These are phyloP conservation scores for Athetis lepigone DNA, from an alignment of 2,888 invertebrate species.

Conservation along the genomic window DNA sequence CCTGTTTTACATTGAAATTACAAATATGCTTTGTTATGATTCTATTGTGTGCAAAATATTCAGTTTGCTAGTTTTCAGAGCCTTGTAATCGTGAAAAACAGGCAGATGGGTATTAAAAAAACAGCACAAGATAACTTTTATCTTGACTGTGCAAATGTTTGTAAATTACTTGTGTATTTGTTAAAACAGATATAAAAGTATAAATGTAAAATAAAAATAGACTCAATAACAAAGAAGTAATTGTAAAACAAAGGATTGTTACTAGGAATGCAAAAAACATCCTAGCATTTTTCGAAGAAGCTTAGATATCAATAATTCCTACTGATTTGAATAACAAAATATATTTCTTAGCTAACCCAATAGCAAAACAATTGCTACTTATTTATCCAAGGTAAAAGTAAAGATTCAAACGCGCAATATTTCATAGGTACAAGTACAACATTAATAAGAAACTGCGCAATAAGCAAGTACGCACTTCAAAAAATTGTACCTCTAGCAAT, in stretches of 20 bases:
- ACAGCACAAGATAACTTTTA: constrained; percentile 39
- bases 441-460: constrained; percentile 26
- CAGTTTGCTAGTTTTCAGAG: constrained; percentile 1
- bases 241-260: constrained; percentile 6
- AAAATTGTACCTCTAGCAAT: constrained; percentile 11
- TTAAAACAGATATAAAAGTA: constrained; percentile 13
- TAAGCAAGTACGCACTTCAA: background rate
- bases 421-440: constrained; percentile 3
- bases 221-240: constrained; percentile 4
- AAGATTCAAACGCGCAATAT: constrained; percentile 16
- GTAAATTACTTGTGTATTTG: background rate
- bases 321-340: background rate
- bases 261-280: background rate
- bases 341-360: background rate
- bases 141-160: constrained; percentile 26
- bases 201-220: constrained; percentile 45
- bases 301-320: background rate
- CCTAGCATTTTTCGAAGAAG: background rate
- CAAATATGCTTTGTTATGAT: constrained; percentile 2
- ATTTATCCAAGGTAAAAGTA: constrained; percentile 6
- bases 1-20: constrained; percentile 8
- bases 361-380: background rate
- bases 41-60: constrained; percentile 16
- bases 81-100: constrained; percentile 29
- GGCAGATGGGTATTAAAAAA: constrained; percentile 29